Conservation (phyloP, 2,888 invertebrate genomes). For the Dermolepida albohirtum region DNA sequence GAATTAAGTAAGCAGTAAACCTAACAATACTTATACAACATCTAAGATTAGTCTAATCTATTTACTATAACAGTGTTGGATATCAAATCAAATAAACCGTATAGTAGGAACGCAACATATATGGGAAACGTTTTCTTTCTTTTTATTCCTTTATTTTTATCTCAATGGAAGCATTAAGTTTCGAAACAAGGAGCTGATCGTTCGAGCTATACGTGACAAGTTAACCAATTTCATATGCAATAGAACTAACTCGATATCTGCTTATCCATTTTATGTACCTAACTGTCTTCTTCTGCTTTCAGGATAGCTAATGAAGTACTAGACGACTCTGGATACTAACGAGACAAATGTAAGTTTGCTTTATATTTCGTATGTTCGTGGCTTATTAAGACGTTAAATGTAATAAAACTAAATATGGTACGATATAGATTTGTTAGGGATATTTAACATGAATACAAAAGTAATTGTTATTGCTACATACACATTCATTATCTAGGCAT, state of each 20-base stretch:
- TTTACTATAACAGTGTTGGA: too few species aligned
- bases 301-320: conserved; percentile 9
- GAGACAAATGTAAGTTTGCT: conserved; percentile 4
- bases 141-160: conserved; percentile 6
- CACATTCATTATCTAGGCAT: too few species aligned
- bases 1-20: too few species aligned
- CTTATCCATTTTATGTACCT: conserved; percentile 1
- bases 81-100: too few species aligned
- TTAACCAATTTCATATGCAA: conserved; percentile 13
- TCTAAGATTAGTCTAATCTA: too few species aligned
- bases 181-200: conserved; percentile 5
- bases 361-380: too few species aligned
- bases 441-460: too few species aligned
- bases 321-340: not conserved
- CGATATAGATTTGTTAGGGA: too few species aligned
- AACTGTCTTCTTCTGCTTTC: conserved; percentile 6
- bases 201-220: conserved; percentile 17
- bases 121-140: not conserved
- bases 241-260: not conserved
- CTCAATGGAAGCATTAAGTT: conserved; percentile 13
- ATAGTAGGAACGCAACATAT: not conserved
- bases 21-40: too few species aligned
- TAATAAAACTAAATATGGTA: too few species aligned
- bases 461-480: too few species aligned
- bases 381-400: too few species aligned